Percentiles rank a stretch among this genome's conserved stretches.
Conservation (phyloP, 2,797 vertebrate genomes). For the Labeo calbasu region DNA sequence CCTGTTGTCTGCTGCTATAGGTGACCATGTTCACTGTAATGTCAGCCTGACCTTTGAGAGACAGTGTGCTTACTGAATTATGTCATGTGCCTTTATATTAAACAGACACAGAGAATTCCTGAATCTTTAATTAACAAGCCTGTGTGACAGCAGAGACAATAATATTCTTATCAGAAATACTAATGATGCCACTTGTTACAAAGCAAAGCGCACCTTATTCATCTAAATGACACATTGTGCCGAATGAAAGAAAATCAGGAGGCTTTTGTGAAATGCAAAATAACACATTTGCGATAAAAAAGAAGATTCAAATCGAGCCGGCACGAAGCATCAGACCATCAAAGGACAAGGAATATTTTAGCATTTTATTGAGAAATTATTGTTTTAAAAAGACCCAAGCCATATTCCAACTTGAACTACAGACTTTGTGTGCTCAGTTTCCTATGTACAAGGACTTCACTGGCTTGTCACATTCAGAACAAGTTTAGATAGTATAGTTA, state of each 20-base stretch:
- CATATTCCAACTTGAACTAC: conserved; percentile 70
- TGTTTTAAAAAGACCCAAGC: conserved; percentile 82
- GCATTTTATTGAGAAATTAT: conserved; percentile 87
- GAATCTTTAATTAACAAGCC: conserved; percentile 7
- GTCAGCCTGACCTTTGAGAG: conserved; percentile 15
- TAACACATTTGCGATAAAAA: not conserved
- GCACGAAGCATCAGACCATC: not conserved
- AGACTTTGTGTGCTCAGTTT: conserved; percentile 71
- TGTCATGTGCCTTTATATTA: not conserved
- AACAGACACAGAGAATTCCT: not conserved
- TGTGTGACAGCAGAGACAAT: not conserved
- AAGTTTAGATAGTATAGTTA: conserved; percentile 71
- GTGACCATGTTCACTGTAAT: not conserved
- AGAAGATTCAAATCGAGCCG: not conserved
- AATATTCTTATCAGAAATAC: conserved; percentile 3
- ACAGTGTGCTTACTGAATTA: not conserved
- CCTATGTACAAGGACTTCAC: conserved; percentile 75
- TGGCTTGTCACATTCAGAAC: conserved; percentile 78
- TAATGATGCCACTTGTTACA: not conserved
- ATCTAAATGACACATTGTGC: not conserved
- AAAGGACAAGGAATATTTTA: conserved; percentile 56
- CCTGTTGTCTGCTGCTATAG: not conserved
- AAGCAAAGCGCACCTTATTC: not conserved
- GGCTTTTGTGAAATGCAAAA: not conserved
- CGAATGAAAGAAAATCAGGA: not conserved